Evolutionary conservation across 2,113 vertebrate genomes (phyloP).

Genomic region (Apodemus speciosus): DNA sequence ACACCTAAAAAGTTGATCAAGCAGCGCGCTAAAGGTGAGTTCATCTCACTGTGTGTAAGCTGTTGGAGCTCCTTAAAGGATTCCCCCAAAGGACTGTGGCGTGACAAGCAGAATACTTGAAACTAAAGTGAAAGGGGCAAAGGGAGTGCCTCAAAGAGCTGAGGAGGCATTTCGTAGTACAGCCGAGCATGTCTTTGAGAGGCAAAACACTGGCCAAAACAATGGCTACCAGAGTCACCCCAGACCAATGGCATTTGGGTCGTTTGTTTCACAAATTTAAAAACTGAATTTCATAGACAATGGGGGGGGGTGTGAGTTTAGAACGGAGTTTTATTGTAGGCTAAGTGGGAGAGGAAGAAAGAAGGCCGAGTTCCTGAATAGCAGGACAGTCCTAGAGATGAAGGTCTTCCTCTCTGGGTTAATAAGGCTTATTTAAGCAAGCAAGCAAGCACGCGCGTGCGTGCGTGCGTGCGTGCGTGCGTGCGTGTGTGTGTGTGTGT

Average conservation of each 20-base stretch:
- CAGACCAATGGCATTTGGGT: not conserved
- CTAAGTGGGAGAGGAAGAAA: not conserved
- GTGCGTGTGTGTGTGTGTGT: too few relatives aligned
- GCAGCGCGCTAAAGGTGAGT: not conserved
- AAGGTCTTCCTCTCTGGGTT: too few relatives aligned
- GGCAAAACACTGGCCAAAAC: not conserved
- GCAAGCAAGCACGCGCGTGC: too few relatives aligned
- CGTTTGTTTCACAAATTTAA: not conserved
- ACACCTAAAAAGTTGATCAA: constrained; percentile 1
- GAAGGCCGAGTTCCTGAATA: not conserved
- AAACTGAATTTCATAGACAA: not conserved
- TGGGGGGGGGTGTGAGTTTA: not conserved
- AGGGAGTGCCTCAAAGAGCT: not conserved
- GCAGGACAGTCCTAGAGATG: not conserved
- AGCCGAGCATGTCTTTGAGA: not conserved
- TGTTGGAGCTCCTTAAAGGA: not conserved
- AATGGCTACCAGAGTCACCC: not conserved
- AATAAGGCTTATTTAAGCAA: too few relatives aligned
- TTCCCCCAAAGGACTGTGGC: not conserved
- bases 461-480: too few relatives aligned
- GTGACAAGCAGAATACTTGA: not conserved
- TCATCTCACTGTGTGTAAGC: not conserved
- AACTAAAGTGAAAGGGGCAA: not conserved
- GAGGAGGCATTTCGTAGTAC: not conserved
- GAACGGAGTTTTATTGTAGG: not conserved